These are phyloP conservation scores for Trilocha varians DNA, from an alignment of 2,888 invertebrate species.

Conservation along the genomic window DNA sequence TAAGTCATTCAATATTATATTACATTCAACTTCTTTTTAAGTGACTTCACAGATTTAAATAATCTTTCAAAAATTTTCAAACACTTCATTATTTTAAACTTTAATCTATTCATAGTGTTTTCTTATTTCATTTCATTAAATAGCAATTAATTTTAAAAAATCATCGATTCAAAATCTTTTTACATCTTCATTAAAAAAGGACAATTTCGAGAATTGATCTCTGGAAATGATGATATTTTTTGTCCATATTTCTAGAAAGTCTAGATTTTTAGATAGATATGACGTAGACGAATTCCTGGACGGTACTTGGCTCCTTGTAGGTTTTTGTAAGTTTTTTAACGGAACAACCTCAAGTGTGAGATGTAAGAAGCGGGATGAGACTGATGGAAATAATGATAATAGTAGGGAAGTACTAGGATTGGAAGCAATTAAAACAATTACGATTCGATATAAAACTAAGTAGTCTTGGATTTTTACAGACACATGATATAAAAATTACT, in stretches of 20 bases:
- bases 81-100: too few species aligned
- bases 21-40: too few species aligned
- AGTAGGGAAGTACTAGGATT: neutral
- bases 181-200: neutral
- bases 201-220: neutral
- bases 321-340: neutral
- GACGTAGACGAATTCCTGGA: neutral
- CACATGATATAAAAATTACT: too few species aligned
- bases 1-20: too few species aligned
- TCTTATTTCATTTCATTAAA: too few species aligned
- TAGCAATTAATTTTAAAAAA: constrained; percentile 18
- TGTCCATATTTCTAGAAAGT: neutral
- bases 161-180: neutral
- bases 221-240: neutral
- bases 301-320: neutral
- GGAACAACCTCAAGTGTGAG: neutral
- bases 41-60: too few species aligned
- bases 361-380: constrained; percentile 23
- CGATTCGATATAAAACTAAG: neutral
- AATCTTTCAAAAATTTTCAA: too few species aligned
- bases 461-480: too few species aligned
- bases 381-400: constrained; percentile 20
- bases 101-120: too few species aligned
- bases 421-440: neutral
- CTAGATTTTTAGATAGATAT: neutral